phyloP scores from a whole-genome alignment of 1,140 invertebrate genomes.

The Drosophila littoralis region DNA sequence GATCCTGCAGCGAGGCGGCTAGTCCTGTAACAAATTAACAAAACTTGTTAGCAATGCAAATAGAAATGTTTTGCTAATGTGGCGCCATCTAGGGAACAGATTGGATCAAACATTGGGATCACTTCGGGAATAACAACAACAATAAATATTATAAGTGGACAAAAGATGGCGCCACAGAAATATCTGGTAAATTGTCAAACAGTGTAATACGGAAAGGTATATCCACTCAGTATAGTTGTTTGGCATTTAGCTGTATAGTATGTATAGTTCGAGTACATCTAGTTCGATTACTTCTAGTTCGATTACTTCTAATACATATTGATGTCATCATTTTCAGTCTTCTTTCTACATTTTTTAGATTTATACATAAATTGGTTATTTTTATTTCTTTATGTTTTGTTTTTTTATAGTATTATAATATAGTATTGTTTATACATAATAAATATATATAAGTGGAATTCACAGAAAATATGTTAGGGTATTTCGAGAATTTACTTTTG shows the following conservation, averaged over 20 bases:
- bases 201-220: conserved; percentile 1
- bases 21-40: conserved; percentile 85
- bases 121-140: neutral
- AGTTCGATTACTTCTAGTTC: neutral
- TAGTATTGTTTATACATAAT: neutral
- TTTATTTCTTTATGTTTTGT: conserved; percentile 1
- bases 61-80: neutral
- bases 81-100: neutral
- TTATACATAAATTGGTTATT: conserved; percentile 17
- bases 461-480: neutral
- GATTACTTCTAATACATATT: conserved; percentile 18
- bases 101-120: neutral
- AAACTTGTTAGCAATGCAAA: neutral
- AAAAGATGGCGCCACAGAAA: conserved; percentile 12
- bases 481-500: neutral
- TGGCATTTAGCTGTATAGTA: neutral
- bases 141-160: neutral
- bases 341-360: conserved; percentile 25
- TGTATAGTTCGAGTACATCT: conserved; percentile 8
- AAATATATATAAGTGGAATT: neutral
- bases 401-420: neutral
- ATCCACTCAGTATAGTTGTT: conserved; percentile 2
- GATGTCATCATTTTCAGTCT: conserved; percentile 26
- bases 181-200: neutral
- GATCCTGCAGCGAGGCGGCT: conserved; percentile 92